These are phyloP conservation scores for Lepidothrix coronata DNA, from an alignment of 2,113 vertebrate genomes.

Conservation along the genomic window DNA sequence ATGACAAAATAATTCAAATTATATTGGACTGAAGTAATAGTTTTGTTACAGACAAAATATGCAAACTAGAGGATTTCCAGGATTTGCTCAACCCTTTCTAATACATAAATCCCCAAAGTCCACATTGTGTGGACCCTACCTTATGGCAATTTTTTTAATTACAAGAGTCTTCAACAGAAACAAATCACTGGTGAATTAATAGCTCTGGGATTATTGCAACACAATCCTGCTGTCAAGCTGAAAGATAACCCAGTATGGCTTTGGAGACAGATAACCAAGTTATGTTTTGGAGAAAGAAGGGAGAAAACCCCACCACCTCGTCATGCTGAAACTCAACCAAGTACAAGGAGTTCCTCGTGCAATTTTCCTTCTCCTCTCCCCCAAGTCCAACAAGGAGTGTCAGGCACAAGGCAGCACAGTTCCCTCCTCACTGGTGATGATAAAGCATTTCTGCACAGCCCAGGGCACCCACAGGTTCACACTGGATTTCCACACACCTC, in stretches of 20 bases:
- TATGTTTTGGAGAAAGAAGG: not conserved
- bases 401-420: not conserved
- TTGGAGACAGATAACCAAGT: not conserved
- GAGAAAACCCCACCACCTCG: not conserved
- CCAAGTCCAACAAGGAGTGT: not conserved
- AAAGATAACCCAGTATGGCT: not conserved
- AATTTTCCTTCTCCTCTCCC: not conserved
- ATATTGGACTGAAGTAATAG: not conserved
- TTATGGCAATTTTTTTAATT: not conserved
- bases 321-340: not conserved
- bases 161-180: not conserved
- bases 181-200: not conserved
- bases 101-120: not conserved
- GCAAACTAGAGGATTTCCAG: not conserved
- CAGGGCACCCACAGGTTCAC: not conserved
- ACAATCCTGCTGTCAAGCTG: not conserved
- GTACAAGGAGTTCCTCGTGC: not conserved
- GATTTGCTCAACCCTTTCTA: not conserved
- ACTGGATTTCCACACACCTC: not conserved
- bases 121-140: too few relatives aligned
- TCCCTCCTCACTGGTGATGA: not conserved
- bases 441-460: not conserved
- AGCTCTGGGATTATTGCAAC: not conserved
- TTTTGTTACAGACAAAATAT: not conserved
- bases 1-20: constrained; percentile 13